Evolutionary conservation across 2,888 invertebrate species (phyloP), one percentile per base, ranked within the genome.

Genomic region (Hypolimnas misippus): DNA sequence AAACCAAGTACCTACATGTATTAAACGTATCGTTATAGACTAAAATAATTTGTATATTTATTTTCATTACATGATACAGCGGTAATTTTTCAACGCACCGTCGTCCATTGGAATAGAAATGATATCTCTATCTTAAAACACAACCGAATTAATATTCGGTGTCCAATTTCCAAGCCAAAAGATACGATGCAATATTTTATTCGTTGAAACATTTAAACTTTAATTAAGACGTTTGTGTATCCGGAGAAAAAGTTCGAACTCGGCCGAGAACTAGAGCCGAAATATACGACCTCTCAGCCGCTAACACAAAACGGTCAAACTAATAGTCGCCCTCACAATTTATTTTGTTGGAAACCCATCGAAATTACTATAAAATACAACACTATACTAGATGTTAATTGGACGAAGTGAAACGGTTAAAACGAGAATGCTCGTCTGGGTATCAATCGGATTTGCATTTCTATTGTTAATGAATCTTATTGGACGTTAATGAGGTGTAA

Each of bases 401-500:
- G 83, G 83, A 71, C 69, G 73, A 75, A 76, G 73, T 73, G 73
- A 78, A 79, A 77, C 72, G 68, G 71, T 77, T 71, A 70, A 67
- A 75, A 86, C 81, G 76, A 77, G 79, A 86, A 89, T 82, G 89
- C 87, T 86, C 76, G 78, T 76, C 72, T 82, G 82, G 76, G 76
- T 73, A 78, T 82, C 81, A 76, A 76, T 79, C 78, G 77, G 81
- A 89, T 90, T 89, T 89, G 89, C 90, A 90, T 91, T 86, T 86
- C 70, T 79, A 82, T 82, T 84, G 84, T 87, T 81, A 84, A 86
- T 77, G 78, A 76, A 78, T 77, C 79, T 76, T 72, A 74, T 72
- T 71, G 67, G 81, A 84, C 87, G 81, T 85, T 91, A 89, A 90
- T 89, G 86, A 89, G 86, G 90, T 90, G 90, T 88, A 84, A 84